Base-by-base conservation (phyloP, 2,888 invertebrate genomes). In the Drosophila formosana region DNA sequence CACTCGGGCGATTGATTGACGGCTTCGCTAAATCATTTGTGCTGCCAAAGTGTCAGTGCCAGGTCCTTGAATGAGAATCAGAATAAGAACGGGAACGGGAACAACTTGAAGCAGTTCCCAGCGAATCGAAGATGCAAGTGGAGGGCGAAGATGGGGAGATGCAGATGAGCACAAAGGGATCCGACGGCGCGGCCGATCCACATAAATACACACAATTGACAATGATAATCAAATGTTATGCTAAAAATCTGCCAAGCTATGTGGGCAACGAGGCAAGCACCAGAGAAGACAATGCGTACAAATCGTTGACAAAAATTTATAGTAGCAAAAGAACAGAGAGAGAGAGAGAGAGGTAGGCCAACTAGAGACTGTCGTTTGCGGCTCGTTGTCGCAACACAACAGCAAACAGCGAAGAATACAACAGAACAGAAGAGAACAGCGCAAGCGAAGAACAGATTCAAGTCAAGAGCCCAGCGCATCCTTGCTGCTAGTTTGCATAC, bases 281-380 rank as follows among this genome's bases (percentile, higher is more conserved):
- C 8, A 46, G 62, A 62, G 66, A 55, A 78, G 78, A 86, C 88
- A 86, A 86, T 88, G 88, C 87, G 88, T 86, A 86, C 88, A 86
- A 88, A 86, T 86, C 86, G 86, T 84, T 88, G 88, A 88, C 86
- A 86, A 88, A 86, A 86, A 86, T 84, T 77, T 86, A 88, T 88
- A 82, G 88, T 86, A 86, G 88, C 86, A 72, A 80, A 80, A 67
- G 55, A 49, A 11, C 43, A 25, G 37, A 49, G 25, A 11, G 5
- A 23, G 28, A 7, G 8, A 9, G 9, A 25, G 3, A 28, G 28
- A 8, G 23, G 28, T n/a, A 13, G 3, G 11, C 26, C 37, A 75
- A 61, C 72, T 75, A 75, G 77, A 62, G 52, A 45, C 1, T 43
- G 28, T 30, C 18, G 18, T 18, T 18, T 18, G 18, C 0, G 32